A percentile compares a stretch with the other conserved stretches of the same genome.
Evolutionary conservation across 2,888 invertebrate genomes (phyloP).

Genomic region (Seira sanloemensis): DNA sequence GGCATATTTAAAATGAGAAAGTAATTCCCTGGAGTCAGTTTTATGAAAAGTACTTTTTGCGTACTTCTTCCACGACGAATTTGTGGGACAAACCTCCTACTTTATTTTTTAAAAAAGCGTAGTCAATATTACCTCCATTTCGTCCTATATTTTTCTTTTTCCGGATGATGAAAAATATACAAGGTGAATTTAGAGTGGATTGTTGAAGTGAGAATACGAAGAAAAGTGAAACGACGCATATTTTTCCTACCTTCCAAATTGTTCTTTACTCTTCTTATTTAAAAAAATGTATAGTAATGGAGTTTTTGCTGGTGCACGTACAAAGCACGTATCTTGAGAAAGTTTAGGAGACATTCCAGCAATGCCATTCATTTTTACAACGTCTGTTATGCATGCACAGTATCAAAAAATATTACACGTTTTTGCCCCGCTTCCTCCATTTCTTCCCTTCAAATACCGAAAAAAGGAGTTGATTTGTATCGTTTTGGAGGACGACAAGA

Average conservation of each 20-base stretch:
- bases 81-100: neutral
- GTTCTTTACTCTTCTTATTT: neutral
- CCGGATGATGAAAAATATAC: no score
- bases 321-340: neutral
- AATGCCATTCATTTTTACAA: neutral
- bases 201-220: no score
- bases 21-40: neutral
- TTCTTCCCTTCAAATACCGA: neutral
- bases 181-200: no score
- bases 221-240: neutral
- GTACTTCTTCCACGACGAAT: neutral
- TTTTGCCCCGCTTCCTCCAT: no score
- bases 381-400: neutral
- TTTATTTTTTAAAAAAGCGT: neutral
- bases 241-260: neutral
- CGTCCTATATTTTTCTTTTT: neutral
- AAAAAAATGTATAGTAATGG: neutral
- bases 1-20: neutral
- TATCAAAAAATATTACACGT: neutral
- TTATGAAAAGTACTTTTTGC: neutral
- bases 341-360: neutral
- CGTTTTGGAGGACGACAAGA: neutral
- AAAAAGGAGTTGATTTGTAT: neutral
- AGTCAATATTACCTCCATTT: neutral
- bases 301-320: neutral